Evolutionary conservation across 1,140 invertebrate species (phyloP).

Genomic region (Patella vulgata): DNA sequence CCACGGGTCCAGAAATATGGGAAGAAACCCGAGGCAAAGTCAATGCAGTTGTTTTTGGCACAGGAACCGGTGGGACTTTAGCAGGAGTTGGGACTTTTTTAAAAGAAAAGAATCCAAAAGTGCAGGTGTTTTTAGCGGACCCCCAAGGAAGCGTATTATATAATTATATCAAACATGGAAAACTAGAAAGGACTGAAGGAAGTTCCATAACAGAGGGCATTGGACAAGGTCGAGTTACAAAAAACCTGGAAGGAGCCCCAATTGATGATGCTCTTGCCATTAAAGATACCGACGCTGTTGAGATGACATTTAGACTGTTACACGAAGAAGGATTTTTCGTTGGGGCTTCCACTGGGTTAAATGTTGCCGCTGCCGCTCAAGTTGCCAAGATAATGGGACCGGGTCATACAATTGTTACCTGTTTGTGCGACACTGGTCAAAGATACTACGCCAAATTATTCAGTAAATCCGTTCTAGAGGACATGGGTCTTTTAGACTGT

Average conservation of each 20-base stretch:
- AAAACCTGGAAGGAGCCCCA: conserved; percentile 62
- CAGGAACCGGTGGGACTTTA: conserved; percentile 66
- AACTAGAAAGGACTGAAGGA: conserved; percentile 62
- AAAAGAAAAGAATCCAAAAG: conserved; percentile 63
- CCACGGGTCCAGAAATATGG: conserved; percentile 71
- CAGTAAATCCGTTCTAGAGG: conserved; percentile 50
- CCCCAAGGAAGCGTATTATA: conserved; percentile 66
- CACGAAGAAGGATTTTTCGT: conserved; percentile 67
- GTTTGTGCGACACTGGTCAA: conserved; percentile 66
- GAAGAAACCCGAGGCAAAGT: conserved; percentile 66
- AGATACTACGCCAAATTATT: conserved; percentile 55
- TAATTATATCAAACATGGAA: conserved; percentile 64
- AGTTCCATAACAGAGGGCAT: conserved; percentile 66
- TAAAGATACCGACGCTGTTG: conserved; percentile 59
- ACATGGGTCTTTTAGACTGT: conserved; percentile 50
- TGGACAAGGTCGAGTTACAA: conserved; percentile 65
- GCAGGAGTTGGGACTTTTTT: conserved; percentile 62
- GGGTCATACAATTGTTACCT: conserved; percentile 65
- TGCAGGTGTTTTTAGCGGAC: conserved; percentile 63
- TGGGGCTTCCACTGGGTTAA: conserved; percentile 66
- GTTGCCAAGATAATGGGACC: conserved; percentile 62
- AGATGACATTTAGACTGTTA: conserved; percentile 63
- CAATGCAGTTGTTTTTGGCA: conserved; percentile 64
- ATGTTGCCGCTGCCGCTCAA: conserved; percentile 61
- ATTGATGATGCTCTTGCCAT: conserved; percentile 63